A percentile compares a stretch with the other conserved stretches of the same genome.
These are phyloP conservation scores for Scaptomyza polygonia DNA, from an alignment of 2,888 invertebrate genomes.

Conservation along the genomic window DNA sequence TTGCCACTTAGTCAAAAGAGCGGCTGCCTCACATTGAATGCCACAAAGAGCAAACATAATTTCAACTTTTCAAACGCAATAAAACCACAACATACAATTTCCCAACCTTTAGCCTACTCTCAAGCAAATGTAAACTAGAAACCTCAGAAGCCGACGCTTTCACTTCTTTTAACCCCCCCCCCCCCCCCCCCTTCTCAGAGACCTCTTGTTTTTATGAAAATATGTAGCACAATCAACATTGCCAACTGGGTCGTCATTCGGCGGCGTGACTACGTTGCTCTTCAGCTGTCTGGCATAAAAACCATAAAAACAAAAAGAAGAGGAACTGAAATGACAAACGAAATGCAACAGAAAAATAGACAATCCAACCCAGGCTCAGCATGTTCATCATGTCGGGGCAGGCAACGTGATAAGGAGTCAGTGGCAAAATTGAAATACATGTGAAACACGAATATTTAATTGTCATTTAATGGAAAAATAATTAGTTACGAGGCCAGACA, in stretches of 20 bases:
- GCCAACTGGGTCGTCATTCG: slow-evolving; percentile 40
- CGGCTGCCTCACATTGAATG: slow-evolving; percentile 22
- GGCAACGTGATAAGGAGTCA: slow-evolving; percentile 6
- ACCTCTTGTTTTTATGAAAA: slow-evolving; percentile 13
- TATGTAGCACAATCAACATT: slow-evolving; percentile 48
- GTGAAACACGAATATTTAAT: slow-evolving; percentile 49
- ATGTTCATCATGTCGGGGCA: background rate
- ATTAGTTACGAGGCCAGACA: slow-evolving; percentile 57
- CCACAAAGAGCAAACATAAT: slow-evolving; percentile 67
- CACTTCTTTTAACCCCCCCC: background rate
- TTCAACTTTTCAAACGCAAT: slow-evolving; percentile 63
- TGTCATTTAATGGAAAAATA: slow-evolving; percentile 66
- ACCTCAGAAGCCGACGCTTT: slow-evolving; percentile 1
- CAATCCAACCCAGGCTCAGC: background rate
- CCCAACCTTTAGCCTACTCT: slow-evolving; percentile 5
- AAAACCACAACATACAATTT: slow-evolving; percentile 41
- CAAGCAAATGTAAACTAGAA: slow-evolving; percentile 17
- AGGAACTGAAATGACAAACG: slow-evolving; percentile 11
- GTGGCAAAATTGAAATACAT: slow-evolving; percentile 16
- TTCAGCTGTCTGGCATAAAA: slow-evolving; percentile 15
- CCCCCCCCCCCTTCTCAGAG: background rate
- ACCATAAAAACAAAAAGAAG: slow-evolving; percentile 3
- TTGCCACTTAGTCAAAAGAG: slow-evolving; percentile 53
- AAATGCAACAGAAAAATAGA: slow-evolving; percentile 28
- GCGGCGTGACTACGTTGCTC: slow-evolving; percentile 19